Conservation (phyloP, 2,888 invertebrate genomes). For the Augiades crinisus region DNA sequence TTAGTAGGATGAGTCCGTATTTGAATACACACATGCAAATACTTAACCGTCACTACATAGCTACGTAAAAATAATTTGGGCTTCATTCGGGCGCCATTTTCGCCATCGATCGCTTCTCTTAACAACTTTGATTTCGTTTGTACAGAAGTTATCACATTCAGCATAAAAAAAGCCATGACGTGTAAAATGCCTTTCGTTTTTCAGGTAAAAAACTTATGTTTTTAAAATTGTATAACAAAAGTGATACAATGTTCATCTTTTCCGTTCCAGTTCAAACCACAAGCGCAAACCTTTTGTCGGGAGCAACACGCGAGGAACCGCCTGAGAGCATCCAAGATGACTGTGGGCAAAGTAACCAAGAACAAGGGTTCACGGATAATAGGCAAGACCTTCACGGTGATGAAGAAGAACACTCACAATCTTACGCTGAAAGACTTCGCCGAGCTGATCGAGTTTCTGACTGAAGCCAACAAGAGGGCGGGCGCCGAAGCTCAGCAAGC, state of each 20-base stretch:
- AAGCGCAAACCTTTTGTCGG: too few relatives aligned
- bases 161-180: too few relatives aligned
- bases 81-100: not conserved
- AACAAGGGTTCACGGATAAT: constrained; percentile 11
- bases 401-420: constrained; percentile 17
- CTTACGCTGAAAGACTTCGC: constrained; percentile 21
- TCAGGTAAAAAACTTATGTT: too few relatives aligned
- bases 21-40: too few relatives aligned
- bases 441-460: constrained; percentile 17
- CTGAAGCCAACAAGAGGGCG: constrained; percentile 1
- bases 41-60: too few relatives aligned
- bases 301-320: not conserved
- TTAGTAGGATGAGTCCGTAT: too few relatives aligned
- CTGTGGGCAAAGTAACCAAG: constrained; percentile 20
- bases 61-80: too few relatives aligned
- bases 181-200: too few relatives aligned
- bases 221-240: too few relatives aligned
- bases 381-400: constrained; percentile 4
- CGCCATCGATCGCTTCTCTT: not conserved
- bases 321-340: constrained; percentile 7
- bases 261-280: too few relatives aligned
- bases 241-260: not conserved
- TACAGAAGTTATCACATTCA: too few relatives aligned
- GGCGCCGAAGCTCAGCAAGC: not conserved
- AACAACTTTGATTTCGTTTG: not conserved